Conservation (phyloP, 2,888 invertebrate species). For the Suillia variegata region DNA sequence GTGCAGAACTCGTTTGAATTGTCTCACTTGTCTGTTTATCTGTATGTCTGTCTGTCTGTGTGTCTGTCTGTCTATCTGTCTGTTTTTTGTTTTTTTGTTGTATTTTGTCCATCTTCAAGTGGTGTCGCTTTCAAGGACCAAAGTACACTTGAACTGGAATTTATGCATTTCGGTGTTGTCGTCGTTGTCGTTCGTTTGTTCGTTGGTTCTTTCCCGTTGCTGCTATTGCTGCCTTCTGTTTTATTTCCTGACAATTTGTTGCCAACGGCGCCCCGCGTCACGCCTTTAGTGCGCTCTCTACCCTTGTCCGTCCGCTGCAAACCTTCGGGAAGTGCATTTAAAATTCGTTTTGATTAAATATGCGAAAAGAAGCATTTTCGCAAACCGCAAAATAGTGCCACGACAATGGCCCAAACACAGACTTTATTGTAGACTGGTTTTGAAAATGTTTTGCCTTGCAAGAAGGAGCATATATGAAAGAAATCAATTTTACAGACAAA, state of each 20-base stretch:
- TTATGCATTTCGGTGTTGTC: neutral
- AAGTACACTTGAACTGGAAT: neutral
- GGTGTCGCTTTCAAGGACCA: neutral
- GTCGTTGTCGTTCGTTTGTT: conserved; percentile 27
- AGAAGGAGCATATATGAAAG: no score
- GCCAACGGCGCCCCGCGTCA: neutral
- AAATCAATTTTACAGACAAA: no score
- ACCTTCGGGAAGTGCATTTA: conserved; percentile 33
- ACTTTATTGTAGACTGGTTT: conserved; percentile 10
- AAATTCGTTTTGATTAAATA: conserved; percentile 52
- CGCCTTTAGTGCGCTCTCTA: neutral
- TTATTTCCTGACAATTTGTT: neutral
- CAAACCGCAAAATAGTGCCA: neutral
- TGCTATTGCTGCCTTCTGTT: neutral
- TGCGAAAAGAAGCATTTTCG: conserved; percentile 24
- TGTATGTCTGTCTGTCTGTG: no score
- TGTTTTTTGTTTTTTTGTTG: no score
- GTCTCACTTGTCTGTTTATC: no score
- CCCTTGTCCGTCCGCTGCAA: neutral
- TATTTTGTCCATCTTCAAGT: no score
- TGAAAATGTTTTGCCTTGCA: no score
- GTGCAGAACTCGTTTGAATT: no score
- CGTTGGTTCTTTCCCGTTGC: no score
- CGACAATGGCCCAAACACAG: conserved; percentile 32
- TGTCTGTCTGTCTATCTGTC: no score